Conservation (phyloP, 1,140 invertebrate species). For the Hylaeus volcanicus region DNA sequence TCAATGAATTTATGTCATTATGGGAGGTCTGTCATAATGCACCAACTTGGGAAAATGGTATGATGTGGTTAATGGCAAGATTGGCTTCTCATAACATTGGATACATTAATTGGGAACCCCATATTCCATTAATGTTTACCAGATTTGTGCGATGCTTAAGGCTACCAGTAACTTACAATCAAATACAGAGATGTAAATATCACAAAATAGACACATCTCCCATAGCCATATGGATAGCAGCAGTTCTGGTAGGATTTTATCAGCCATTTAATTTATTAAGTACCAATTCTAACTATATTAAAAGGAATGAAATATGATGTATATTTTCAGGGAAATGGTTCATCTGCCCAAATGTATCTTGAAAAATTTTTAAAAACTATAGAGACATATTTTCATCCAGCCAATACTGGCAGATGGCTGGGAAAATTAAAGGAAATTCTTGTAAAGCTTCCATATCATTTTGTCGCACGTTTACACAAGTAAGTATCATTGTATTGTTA, state of each 20-base stretch:
- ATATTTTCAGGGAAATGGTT: constrained; percentile 80
- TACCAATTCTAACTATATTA: constrained; percentile 1
- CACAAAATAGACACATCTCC: constrained; percentile 82
- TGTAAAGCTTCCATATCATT: constrained; percentile 82
- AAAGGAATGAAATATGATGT: constrained; percentile 7
- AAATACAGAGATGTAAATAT: constrained; percentile 75
- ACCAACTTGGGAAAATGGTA: constrained; percentile 85
- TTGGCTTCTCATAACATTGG: constrained; percentile 90
- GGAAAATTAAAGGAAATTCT: constrained; percentile 84
- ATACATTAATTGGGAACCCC: constrained; percentile 92
- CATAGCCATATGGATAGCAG: constrained; percentile 81
- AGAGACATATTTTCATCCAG: constrained; percentile 94
- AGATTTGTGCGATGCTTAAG: constrained; percentile 88
- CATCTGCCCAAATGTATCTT: constrained; percentile 86
- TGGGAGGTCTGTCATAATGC: constrained; percentile 89
- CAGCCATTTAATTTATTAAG: not conserved
- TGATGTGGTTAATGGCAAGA: constrained; percentile 88
- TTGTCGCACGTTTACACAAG: constrained; percentile 83
- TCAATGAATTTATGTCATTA: constrained; percentile 90
- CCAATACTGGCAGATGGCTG: constrained; percentile 91
- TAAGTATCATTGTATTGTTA: constrained; percentile 54
- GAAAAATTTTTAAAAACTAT: constrained; percentile 90
- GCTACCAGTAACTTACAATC: constrained; percentile 89
- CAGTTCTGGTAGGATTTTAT: constrained; percentile 62
- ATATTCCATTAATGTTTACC: constrained; percentile 91